These are phyloP conservation scores for Pterois miles DNA, from an alignment of 2,797 vertebrate species.

Conservation along the genomic window DNA sequence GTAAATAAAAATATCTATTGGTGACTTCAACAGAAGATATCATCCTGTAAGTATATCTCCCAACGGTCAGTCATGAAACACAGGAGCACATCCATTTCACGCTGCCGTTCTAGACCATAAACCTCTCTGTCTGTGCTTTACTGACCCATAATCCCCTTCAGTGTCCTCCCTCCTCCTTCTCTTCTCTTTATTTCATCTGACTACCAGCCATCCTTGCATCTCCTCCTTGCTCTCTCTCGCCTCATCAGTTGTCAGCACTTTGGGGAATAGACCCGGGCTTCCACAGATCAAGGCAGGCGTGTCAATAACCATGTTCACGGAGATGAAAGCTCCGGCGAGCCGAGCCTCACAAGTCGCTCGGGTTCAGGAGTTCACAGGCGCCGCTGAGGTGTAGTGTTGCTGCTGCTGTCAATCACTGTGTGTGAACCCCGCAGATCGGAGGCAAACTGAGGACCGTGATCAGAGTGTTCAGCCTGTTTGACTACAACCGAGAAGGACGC, in stretches of 20 bases:
- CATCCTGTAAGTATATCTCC: neutral
- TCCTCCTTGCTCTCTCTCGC: slow-evolving; percentile 8
- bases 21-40: neutral
- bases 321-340: slow-evolving; percentile 52
- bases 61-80: neutral
- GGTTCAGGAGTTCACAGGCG: slow-evolving; percentile 59
- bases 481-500: slow-evolving; percentile 62
- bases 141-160: slow-evolving; percentile 13
- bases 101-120: neutral
- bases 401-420: slow-evolving; percentile 41
- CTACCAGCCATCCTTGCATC: slow-evolving; percentile 1
- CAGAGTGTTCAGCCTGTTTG: slow-evolving; percentile 74
- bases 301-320: slow-evolving; percentile 44
- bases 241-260: slow-evolving; percentile 39
- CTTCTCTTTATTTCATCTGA: slow-evolving; percentile 6
- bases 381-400: slow-evolving; percentile 19
- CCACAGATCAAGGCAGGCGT: slow-evolving; percentile 46
- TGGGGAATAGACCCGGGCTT: slow-evolving; percentile 6
- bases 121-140: neutral
- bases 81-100: neutral
- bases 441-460: slow-evolving; percentile 75
- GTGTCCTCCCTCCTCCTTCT: neutral
- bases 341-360: neutral
- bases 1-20: neutral
- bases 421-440: slow-evolving; percentile 69